Evolutionary conservation across 2,888 invertebrate species (phyloP).

Genomic region (Allacma fusca): DNA sequence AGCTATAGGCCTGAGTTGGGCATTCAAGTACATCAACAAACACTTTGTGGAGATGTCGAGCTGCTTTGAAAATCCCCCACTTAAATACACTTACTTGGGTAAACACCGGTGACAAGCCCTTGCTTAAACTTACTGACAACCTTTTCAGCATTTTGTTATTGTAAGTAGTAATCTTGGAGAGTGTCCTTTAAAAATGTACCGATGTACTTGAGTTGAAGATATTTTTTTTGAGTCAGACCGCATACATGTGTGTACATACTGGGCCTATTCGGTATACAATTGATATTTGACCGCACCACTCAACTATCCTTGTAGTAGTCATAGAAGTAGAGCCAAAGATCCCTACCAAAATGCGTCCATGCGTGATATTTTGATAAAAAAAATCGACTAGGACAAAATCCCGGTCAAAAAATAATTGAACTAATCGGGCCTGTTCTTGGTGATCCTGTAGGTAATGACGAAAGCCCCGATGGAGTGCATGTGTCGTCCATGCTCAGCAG

Average conservation of each 20-base stretch:
- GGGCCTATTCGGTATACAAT: no score
- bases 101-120: constrained; percentile 2
- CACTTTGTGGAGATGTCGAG: not conserved
- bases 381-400: no score
- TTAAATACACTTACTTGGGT: constrained; percentile 11
- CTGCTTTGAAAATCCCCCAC: not conserved
- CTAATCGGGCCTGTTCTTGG: not conserved
- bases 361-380: no score
- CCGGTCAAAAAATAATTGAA: not conserved
- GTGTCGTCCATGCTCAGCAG: constrained; percentile 89
- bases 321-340: no score
- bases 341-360: no score
- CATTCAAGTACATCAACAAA: no score
- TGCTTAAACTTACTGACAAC: not conserved
- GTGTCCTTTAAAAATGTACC: not conserved
- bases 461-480: constrained; percentile 92
- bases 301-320: no score
- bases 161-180: not conserved
- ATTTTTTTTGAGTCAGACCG: no score
- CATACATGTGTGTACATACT: no score
- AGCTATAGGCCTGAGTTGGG: no score
- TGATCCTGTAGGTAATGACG: constrained; percentile 76
- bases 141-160: not conserved
- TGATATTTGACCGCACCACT: no score
- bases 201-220: no score